Conservation (phyloP, 2,113 vertebrate species). For the Pelobates fuscus region DNA sequence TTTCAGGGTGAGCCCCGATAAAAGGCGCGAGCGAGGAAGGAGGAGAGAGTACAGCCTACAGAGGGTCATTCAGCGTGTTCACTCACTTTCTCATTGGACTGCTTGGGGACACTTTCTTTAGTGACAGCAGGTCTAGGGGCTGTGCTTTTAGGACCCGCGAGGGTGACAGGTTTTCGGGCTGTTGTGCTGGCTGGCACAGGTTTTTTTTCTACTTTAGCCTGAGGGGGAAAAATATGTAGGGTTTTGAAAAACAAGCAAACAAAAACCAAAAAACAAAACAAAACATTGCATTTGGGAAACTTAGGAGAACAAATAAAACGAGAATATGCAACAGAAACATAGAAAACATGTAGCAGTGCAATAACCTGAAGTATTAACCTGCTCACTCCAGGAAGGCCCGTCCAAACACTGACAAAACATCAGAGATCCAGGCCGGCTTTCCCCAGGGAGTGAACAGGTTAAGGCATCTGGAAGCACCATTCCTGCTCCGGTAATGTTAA, state of each 20-base stretch:
- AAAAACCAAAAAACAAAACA: not conserved
- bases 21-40: not conserved
- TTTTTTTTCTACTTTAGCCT: slow-evolving; percentile 77
- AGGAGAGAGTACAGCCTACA: not conserved
- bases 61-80: not conserved
- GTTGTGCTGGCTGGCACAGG: slow-evolving; percentile 64
- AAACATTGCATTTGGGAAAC: not conserved
- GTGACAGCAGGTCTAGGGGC: slow-evolving; percentile 60
- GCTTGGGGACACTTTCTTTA: slow-evolving; percentile 67
- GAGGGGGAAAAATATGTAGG: slow-evolving; percentile 71
- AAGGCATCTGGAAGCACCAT: too few species aligned
- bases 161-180: slow-evolving; percentile 66
- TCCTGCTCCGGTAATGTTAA: too few species aligned
- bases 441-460: too few species aligned
- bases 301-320: not conserved
- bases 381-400: too few species aligned
- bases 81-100: slow-evolving; percentile 82
- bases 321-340: too few species aligned
- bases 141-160: slow-evolving; percentile 61
- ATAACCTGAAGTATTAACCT: too few species aligned
- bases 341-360: too few species aligned
- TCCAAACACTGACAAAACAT: too few species aligned
- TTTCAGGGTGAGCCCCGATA: too few species aligned
- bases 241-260: slow-evolving; percentile 57
- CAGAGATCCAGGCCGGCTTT: too few species aligned